phyloP scores from a whole-genome alignment of 2,797 vertebrate species.

The Brachymystax lenok region DNA sequence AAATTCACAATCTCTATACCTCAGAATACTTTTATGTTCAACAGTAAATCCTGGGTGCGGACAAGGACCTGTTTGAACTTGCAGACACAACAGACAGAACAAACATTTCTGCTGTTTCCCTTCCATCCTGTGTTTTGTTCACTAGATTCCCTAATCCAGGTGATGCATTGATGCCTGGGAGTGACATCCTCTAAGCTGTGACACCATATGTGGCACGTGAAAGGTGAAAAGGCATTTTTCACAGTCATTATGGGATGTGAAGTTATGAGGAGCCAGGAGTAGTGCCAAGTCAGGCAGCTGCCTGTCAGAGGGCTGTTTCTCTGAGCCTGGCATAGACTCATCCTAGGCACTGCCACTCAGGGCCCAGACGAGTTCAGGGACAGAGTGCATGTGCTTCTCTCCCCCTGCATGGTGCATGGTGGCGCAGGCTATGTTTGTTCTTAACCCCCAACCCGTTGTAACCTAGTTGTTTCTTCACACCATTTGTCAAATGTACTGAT shows the following conservation, averaged over 20 bases:
- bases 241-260: constrained; percentile 22
- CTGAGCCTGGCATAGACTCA: constrained; percentile 2
- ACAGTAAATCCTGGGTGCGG: not conserved
- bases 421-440: not conserved
- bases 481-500: not conserved
- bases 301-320: constrained; percentile 10
- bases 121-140: not conserved
- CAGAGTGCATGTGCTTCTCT: not conserved
- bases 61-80: not conserved
- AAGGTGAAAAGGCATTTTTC: constrained; percentile 13
- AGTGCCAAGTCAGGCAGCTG: constrained; percentile 4
- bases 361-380: not conserved
- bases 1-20: not conserved
- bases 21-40: not conserved
- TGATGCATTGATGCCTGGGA: not conserved
- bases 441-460: not conserved
- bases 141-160: constrained; percentile 3
- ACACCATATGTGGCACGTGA: not conserved
- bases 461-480: not conserved
- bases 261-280: constrained; percentile 16
- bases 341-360: constrained; percentile 18
- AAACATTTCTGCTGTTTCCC: not conserved
- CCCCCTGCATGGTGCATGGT: not conserved
- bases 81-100: not conserved
- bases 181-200: constrained; percentile 5